Percentiles rank a stretch among this genome's conserved stretches.
Evolutionary conservation across 2,888 invertebrate genomes (phyloP).

Genomic region (Listrodromus nycthemerus): DNA sequence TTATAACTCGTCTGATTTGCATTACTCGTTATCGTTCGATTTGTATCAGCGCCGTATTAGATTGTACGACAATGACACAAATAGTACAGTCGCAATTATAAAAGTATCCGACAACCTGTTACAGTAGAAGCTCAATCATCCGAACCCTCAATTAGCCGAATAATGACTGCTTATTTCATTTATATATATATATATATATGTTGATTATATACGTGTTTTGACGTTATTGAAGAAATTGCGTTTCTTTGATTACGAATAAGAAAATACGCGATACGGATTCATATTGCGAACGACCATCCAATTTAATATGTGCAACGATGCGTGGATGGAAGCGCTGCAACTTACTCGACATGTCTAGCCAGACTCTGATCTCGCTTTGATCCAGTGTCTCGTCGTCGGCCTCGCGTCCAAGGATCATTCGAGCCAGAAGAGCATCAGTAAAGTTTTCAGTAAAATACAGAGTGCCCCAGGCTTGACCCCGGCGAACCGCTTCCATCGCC

Average conservation of each 20-base stretch:
- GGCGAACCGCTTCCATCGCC: constrained; percentile 90
- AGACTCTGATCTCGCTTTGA: constrained; percentile 94
- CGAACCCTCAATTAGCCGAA: too few relatives aligned
- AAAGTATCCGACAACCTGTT: not conserved
- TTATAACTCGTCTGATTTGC: not conserved
- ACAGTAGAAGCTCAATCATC: too few relatives aligned
- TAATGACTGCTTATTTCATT: too few relatives aligned
- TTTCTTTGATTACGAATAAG: not conserved
- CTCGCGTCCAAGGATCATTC: constrained; percentile 92
- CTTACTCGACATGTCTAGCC: constrained; percentile 95
- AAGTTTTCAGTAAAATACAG: constrained; percentile 96
- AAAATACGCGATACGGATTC: not conserved
- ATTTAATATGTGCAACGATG: not conserved
- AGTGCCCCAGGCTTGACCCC: constrained; percentile 95
- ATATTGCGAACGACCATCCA: not conserved
- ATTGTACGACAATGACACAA: not conserved
- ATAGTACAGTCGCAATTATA: not conserved
- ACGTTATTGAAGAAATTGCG: too few relatives aligned
- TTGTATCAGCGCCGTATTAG: not conserved
- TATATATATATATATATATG: too few relatives aligned
- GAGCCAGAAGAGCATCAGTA: constrained; percentile 93
- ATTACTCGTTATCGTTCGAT: not conserved
- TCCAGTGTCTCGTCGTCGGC: constrained; percentile 94
- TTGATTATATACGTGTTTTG: too few relatives aligned
- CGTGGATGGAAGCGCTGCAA: not conserved